A percentile compares a stretch with the other conserved stretches of the same genome.
These are phyloP conservation scores for Macrocentrus cingulum DNA, from an alignment of 1,140 invertebrate genomes.

Conservation along the genomic window DNA sequence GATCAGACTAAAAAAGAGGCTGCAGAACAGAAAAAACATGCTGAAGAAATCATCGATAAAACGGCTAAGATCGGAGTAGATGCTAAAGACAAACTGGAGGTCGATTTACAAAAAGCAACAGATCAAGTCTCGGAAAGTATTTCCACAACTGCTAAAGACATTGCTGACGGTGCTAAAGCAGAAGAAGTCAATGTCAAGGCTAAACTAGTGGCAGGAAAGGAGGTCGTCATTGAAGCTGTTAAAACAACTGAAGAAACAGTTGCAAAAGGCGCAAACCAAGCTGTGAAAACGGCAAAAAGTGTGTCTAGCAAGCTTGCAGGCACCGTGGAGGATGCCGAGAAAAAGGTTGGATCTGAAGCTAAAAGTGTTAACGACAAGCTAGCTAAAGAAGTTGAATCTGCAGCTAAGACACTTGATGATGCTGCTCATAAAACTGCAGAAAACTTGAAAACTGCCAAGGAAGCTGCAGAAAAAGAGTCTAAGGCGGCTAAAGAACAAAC, in stretches of 20 bases:
- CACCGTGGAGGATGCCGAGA: background rate
- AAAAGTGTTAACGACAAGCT: background rate
- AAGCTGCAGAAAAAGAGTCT: slow-evolving; percentile 17
- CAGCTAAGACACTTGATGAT: background rate
- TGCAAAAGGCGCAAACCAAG: background rate
- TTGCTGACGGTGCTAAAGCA: background rate
- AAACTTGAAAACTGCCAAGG: background rate
- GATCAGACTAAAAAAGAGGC: slow-evolving; percentile 15
- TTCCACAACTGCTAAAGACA: background rate
- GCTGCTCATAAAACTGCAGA: background rate
- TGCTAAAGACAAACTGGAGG: slow-evolving; percentile 26
- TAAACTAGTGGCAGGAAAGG: background rate
- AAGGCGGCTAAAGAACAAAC: slow-evolving; percentile 41
- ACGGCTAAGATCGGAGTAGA: slow-evolving; percentile 29
- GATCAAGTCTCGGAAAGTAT: slow-evolving; percentile 19
- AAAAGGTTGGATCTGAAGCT: background rate
- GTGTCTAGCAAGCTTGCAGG: background rate
- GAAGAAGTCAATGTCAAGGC: background rate
- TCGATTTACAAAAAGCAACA: slow-evolving; percentile 31
- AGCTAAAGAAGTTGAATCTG: background rate
- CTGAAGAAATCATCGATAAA: slow-evolving; percentile 1
- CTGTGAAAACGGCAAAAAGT: slow-evolving; percentile 1
- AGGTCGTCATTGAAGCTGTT: background rate
- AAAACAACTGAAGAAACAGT: slow-evolving; percentile 3
- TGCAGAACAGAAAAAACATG: slow-evolving; percentile 7